Evolutionary conservation across 2,113 vertebrate species (phyloP), one percentile per base, ranked within the genome.

Genomic region (Climacteris rufus): DNA sequence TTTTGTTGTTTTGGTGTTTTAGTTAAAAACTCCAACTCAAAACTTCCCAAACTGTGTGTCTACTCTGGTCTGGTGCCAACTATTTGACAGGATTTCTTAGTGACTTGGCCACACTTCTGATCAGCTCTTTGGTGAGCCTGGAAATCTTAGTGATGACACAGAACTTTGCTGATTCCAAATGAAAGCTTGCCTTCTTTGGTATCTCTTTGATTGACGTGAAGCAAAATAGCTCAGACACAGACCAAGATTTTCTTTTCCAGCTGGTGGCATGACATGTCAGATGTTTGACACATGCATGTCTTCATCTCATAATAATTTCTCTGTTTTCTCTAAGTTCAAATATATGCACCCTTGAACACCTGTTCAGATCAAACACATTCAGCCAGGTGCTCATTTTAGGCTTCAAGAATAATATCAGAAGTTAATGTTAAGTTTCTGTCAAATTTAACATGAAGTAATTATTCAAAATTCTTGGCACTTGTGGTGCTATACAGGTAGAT

Each of bases 331-430:
- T 9, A 63, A 50, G 69, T 70, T 87, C 89, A 76, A 50, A 66
- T 72, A 47, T 9, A 15, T 20, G 20, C 30, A 85, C 14, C 25
- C 44, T 59, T 66, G 44, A 72, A 24, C 40, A 35, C 17, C 56
- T 71, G 33, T 64, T 83, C 56, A 86, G 66, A 86, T 86, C n/a
- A 82, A 91, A 85, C 21, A 68, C 25, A 60, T 80, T 86, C 20
- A 90, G 45, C 23, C 20, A 53, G 9, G 11, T 0, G 2, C 33
- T 64, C 53, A 64, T n/a, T 76, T 54, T 53, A 37, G 16, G 19
- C 9, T 18, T 86, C 49, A 60, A 24, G 31, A 59, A 4, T 79
- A 72, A 44, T 28, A 79, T 7, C 24, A 53, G 25, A 91, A 87
- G 18, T 44, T 69, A 54, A 90, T 37, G 15, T 35, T 44, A 76